Conservation (phyloP, 2,113 vertebrate species). For the Onychostoma macrolepis region DNA sequence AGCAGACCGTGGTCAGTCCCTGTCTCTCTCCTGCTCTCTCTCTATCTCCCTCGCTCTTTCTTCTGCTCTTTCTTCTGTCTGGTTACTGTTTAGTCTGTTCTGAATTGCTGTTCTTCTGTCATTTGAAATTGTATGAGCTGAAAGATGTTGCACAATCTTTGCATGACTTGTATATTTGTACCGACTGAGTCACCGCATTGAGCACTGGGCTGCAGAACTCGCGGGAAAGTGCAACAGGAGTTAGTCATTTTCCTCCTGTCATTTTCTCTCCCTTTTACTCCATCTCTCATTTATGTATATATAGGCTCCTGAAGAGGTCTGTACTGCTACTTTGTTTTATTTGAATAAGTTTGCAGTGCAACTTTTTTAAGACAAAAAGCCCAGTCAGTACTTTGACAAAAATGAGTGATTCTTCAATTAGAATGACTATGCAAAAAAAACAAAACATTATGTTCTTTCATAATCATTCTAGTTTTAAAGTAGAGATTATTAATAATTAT, state of each 20-base stretch:
- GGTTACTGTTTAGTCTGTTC: not conserved
- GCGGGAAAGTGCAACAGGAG: not conserved
- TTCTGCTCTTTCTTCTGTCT: slow-evolving; percentile 7
- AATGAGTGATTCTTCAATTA: not conserved
- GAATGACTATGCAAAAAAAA: not conserved
- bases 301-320: not conserved
- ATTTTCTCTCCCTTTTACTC: not conserved
- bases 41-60: slow-evolving; percentile 29
- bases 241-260: not conserved
- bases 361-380: not conserved
- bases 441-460: not conserved
- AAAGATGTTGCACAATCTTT: slow-evolving; percentile 29
- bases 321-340: not conserved
- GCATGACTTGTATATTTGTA: slow-evolving; percentile 26
- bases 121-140: not conserved
- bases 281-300: not conserved
- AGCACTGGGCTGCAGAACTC: not conserved
- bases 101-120: slow-evolving; percentile 2
- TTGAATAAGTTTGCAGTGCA: not conserved
- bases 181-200: not conserved
- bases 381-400: not conserved
- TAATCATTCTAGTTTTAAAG: not conserved
- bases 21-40: slow-evolving; percentile 20
- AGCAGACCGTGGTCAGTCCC: slow-evolving; percentile 84
- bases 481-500: too few relatives aligned